Percentiles rank a stretch among this genome's conserved stretches.
Evolutionary conservation across 2,113 vertebrate genomes (phyloP).

Genomic region (Danionella cerebrum): DNA sequence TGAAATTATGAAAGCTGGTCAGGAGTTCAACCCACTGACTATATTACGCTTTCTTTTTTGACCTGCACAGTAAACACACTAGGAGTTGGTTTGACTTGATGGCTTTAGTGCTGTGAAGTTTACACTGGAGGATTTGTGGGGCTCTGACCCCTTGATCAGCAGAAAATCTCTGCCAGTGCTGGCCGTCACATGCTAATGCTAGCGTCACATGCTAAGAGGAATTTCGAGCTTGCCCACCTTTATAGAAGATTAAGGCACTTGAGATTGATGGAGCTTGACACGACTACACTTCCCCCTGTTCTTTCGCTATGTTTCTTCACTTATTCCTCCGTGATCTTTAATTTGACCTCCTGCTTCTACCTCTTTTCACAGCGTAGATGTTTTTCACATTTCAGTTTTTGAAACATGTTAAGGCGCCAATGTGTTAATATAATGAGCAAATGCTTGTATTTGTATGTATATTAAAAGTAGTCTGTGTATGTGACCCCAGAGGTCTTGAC

Average conservation of each 20-base stretch:
- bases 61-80: not conserved
- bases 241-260: conserved; percentile 37
- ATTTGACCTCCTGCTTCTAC: conserved; percentile 3
- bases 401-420: too few relatives aligned
- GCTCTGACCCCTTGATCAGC: conserved; percentile 30
- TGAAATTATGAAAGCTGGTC: not conserved
- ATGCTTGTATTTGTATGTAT: not conserved
- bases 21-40: not conserved
- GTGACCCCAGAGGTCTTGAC: conserved; percentile 73
- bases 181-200: conserved; percentile 33
- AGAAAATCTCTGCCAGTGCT: conserved; percentile 7
- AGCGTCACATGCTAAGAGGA: conserved; percentile 45
- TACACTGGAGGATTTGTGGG: conserved; percentile 37
- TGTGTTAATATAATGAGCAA: too few relatives aligned
- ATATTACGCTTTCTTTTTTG: not conserved
- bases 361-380: not conserved
- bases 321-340: conserved; percentile 2
- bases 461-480: not conserved
- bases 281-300: conserved; percentile 19
- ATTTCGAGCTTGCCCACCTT: conserved; percentile 39
- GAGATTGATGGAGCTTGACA: conserved; percentile 33
- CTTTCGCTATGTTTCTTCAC: not conserved
- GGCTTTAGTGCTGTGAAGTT: conserved; percentile 37
- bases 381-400: not conserved
- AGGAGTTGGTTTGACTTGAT: conserved; percentile 32